phyloP scores from a whole-genome alignment of 2,113 vertebrate species.

The Microcebus murinus region DNA sequence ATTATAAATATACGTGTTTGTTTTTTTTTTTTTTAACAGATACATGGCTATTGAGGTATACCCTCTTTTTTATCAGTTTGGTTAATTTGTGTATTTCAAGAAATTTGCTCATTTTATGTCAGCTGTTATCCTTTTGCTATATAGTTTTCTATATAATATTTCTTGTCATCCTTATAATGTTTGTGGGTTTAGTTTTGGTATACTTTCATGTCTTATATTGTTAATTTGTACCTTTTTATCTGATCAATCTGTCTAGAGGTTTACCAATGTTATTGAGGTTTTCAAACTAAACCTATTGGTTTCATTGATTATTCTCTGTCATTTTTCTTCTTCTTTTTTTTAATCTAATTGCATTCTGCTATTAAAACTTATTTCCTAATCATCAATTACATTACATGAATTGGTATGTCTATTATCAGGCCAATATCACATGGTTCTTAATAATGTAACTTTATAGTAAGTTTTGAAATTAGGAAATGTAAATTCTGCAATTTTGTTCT shows the following conservation, averaged over 20 bases:
- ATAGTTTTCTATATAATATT: background rate
- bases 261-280: background rate
- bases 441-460: background rate
- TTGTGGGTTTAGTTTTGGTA: background rate
- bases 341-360: background rate
- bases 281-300: background rate
- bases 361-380: background rate
- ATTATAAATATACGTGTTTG: background rate
- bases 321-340: background rate
- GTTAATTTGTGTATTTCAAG: background rate
- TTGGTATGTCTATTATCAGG: background rate
- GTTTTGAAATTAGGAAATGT: background rate
- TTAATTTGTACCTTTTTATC: background rate
- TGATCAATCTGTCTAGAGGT: background rate
- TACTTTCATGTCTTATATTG: background rate
- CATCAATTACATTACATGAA: background rate
- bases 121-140: background rate
- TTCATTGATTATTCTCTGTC: background rate
- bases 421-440: background rate
- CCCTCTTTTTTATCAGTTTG: background rate
- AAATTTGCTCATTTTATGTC: background rate
- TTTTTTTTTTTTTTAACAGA: background rate
- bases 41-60: background rate
- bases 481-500: background rate
- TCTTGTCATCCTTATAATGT: background rate